Evolutionary conservation across 2,797 vertebrate genomes (phyloP).

Genomic region (Enteromius radiatus): DNA sequence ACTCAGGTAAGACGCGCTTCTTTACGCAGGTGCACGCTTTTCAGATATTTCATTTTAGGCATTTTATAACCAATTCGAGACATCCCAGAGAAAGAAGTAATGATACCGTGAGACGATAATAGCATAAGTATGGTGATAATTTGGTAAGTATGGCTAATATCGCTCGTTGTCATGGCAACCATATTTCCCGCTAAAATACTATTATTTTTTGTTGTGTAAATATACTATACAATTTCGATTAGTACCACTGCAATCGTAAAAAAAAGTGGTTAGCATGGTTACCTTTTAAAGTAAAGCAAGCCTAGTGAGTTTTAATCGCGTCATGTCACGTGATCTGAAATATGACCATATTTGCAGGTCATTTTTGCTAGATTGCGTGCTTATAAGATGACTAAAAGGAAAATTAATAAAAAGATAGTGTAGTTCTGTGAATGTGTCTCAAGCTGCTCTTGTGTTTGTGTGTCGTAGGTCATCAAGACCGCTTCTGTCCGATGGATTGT

Average conservation of each 20-base stretch:
- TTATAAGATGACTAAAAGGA: neutral
- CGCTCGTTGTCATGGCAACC: neutral
- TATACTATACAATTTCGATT: neutral
- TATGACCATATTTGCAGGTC: neutral
- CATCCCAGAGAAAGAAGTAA: neutral
- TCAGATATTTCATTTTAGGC: neutral
- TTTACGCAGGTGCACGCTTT: neutral
- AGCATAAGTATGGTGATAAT: too few species aligned
- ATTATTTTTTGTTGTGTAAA: neutral
- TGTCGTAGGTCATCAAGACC: constrained; percentile 78
- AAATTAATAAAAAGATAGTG: neutral
- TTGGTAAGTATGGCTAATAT: too few species aligned
- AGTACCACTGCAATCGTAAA: neutral
- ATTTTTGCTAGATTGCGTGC: neutral
- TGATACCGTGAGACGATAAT: neutral
- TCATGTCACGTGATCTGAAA: neutral
- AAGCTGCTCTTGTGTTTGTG: constrained; percentile 4
- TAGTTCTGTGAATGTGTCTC: neutral
- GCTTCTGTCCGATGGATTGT: constrained; percentile 78
- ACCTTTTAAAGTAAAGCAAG: neutral
- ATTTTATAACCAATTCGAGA: too few species aligned
- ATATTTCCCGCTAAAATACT: neutral
- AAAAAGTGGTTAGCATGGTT: neutral
- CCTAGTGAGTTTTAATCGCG: neutral
- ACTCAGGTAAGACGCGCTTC: constrained; percentile 28